phyloP scores from a whole-genome alignment of 1,140 invertebrate species.

The Atta cephalotes region DNA sequence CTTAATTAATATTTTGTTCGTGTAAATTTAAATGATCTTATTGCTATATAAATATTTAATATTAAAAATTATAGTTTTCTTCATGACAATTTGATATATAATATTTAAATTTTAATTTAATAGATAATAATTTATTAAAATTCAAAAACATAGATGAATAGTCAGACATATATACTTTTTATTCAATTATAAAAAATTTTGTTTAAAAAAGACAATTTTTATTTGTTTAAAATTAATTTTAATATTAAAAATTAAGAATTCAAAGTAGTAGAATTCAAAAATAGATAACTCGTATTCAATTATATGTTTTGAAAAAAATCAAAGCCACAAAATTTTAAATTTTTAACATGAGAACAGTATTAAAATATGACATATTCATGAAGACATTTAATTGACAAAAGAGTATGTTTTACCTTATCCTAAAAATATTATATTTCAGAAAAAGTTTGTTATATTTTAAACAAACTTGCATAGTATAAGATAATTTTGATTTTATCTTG shows the following conservation, averaged over 20 bases:
- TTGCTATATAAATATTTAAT: background rate
- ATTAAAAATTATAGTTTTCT: background rate
- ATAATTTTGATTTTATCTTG: background rate
- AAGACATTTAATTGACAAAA: constrained; percentile 6
- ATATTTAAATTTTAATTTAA: background rate
- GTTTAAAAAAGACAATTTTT: background rate
- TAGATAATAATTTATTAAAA: background rate
- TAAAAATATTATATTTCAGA: background rate
- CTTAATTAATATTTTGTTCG: too few relatives aligned
- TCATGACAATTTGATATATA: background rate
- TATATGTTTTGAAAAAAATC: background rate
- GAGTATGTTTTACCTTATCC: background rate
- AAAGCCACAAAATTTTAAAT: background rate
- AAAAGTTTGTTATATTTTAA: background rate
- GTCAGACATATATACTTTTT: background rate
- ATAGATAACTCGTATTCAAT: background rate
- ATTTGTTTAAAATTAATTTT: background rate
- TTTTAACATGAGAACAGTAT: background rate
- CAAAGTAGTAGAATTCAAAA: too few relatives aligned
- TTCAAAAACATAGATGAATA: background rate
- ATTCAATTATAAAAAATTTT: background rate
- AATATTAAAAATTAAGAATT: background rate
- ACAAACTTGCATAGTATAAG: background rate
- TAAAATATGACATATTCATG: background rate
- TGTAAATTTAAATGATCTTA: background rate